Evolutionary conservation across 1,140 invertebrate genomes (phyloP), one percentile per base, ranked within the genome.

Genomic region (Ceratina calcarata): DNA sequence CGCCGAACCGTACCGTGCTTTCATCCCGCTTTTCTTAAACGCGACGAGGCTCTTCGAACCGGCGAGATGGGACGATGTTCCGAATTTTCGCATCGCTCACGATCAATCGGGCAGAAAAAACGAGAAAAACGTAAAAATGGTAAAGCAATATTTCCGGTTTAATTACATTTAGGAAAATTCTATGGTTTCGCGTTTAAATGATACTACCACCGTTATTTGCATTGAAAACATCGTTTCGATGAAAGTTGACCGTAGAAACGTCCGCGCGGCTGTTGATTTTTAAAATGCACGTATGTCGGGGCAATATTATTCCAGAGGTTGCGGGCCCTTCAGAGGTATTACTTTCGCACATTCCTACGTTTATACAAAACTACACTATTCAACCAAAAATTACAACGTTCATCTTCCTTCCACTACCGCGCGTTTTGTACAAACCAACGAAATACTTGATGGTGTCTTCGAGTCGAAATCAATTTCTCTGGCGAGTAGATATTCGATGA

Each of bases 291-390:
- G 8, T 10, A 2, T 4, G 0, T 20, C 16, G 72, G 0, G n/a
- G 24, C 24, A 75, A 75, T 68, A 67, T 66, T 75, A 65, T 74
- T 55, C 13, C 8, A 37, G 10, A 18, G 10, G 7, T 3, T n/a
- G 16, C 3, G n/a, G 32, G 37, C 45, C 3, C 45, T 22, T 15
- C 1, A 32, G 65, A 66, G 13, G 10, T 55, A 15, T 20, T 55
- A 45, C 3, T 6, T 45, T 16, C 15, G 27, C 27, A 32, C n/a
- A 1, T 18, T 51, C 16, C 8, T 16, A 27, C 57, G 10, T 13
- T 15, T 13, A 22, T 8, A 32, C 27, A 32, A 32, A 32, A 32
- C 27, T 32, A 4, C 27, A 32, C 27, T 32, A 2, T 32, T 32
- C 27, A 32, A 32, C 27, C 27, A 32, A 32, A 32, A 32, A 32